Evolutionary conservation across 2,888 invertebrate species (phyloP).

Genomic region (Oxyscelio sp.): DNA sequence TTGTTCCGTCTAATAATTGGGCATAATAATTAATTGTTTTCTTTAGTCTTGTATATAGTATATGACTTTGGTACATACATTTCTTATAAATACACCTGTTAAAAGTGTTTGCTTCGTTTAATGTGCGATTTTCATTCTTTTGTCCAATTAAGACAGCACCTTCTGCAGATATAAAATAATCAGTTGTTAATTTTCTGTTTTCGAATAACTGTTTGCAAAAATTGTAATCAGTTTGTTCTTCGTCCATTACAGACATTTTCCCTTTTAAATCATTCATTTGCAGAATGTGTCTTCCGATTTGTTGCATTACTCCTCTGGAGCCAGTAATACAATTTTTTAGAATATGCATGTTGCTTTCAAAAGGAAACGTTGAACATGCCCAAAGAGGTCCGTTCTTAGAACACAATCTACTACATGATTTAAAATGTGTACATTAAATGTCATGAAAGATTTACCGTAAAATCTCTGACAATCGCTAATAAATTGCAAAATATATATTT

Average conservation of each 20-base stretch:
- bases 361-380: slow-evolving; percentile 48
- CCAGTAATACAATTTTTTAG: slow-evolving; percentile 53
- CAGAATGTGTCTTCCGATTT: slow-evolving; percentile 35
- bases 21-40: too few species aligned
- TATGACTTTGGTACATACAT: too few species aligned
- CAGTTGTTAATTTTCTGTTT: too few species aligned
- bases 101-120: too few species aligned
- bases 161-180: too few species aligned
- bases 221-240: too few species aligned
- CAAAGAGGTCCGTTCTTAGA: slow-evolving; percentile 38
- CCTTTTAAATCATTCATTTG: slow-evolving; percentile 21
- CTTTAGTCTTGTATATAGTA: too few species aligned
- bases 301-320: slow-evolving; percentile 49
- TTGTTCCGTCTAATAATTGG: too few species aligned
- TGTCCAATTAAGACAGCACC: too few species aligned
- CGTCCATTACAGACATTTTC: background rate
- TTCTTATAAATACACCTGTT: too few species aligned
- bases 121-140: too few species aligned
- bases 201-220: too few species aligned
- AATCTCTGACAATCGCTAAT: slow-evolving; percentile 40
- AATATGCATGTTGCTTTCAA: slow-evolving; percentile 51
- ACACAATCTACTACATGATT: slow-evolving; percentile 41
- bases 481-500: slow-evolving; percentile 54
- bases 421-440: slow-evolving; percentile 48
- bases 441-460: slow-evolving; percentile 44